Conservation (phyloP, 2,888 invertebrate genomes). For the Idaea straminata region DNA sequence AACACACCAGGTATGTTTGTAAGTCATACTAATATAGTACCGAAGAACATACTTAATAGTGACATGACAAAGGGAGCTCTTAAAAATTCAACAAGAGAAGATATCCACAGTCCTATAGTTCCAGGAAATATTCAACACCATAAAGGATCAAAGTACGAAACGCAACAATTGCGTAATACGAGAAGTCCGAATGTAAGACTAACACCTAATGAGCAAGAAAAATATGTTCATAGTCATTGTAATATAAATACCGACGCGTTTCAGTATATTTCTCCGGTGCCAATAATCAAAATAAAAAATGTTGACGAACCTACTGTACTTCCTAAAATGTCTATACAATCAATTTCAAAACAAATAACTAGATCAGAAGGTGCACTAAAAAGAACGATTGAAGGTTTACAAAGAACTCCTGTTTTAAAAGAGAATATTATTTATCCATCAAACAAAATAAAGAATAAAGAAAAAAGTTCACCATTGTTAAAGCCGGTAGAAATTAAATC, state of each 20-base stretch:
- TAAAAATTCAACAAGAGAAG: constrained; percentile 42
- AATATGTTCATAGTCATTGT: constrained; percentile 45
- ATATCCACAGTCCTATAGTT: constrained; percentile 36
- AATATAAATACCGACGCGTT: constrained; percentile 40
- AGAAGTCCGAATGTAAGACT: constrained; percentile 49
- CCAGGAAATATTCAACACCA: constrained; percentile 37
- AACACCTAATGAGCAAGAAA: constrained; percentile 49
- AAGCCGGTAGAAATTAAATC: constrained; percentile 49
- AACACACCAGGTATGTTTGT: constrained; percentile 78
- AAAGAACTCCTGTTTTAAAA: constrained; percentile 58
- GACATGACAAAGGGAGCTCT: constrained; percentile 42
- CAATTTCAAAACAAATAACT: constrained; percentile 39
- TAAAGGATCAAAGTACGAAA: constrained; percentile 53
- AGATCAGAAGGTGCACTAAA: constrained; percentile 57
- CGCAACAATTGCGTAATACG: constrained; percentile 42
- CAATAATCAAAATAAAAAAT: constrained; percentile 66
- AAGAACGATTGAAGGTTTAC: constrained; percentile 57
- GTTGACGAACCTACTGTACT: constrained; percentile 54
- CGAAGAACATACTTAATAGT: constrained; percentile 42
- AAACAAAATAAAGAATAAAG: constrained; percentile 53
- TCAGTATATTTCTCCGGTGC: constrained; percentile 48
- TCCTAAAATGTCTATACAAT: constrained; percentile 47
- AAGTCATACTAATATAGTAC: constrained; percentile 41
- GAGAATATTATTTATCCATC: constrained; percentile 49
- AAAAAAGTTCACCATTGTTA: constrained; percentile 41